Percentiles rank a stretch among this genome's conserved stretches.
phyloP scores from a whole-genome alignment of 2,113 vertebrate species.

The Solea solea region DNA sequence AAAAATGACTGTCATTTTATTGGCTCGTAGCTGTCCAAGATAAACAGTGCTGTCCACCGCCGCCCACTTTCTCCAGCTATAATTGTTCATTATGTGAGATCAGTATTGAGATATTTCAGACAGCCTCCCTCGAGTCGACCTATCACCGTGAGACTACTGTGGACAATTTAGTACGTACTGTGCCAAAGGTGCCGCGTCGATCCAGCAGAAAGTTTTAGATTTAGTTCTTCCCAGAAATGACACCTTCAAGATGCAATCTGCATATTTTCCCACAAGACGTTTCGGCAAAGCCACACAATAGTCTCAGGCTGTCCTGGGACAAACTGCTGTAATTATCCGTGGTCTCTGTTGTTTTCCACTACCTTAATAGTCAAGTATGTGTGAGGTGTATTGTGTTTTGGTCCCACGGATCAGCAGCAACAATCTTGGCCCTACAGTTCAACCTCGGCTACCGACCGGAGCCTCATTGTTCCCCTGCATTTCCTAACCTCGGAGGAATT shows the following conservation, averaged over 20 bases:
- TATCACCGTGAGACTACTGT: conserved; percentile 29
- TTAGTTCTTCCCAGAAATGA: conserved; percentile 19
- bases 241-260: conserved; percentile 47
- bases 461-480: conserved; percentile 77
- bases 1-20: conserved; percentile 58
- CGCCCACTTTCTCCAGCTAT: conserved; percentile 61
- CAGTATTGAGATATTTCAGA: conserved; percentile 55
- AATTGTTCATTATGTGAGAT: conserved; percentile 73
- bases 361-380: conserved; percentile 46
- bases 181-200: conserved; percentile 29
- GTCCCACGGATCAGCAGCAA: conserved; percentile 55
- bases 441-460: conserved; percentile 56
- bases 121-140: conserved; percentile 46
- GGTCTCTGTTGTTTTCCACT: conserved; percentile 50
- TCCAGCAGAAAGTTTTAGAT: conserved; percentile 22
- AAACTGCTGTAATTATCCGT: conserved; percentile 35
- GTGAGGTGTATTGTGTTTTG: conserved; percentile 55
- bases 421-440: conserved; percentile 60
- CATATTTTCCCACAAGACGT: conserved; percentile 51
- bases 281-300: conserved; percentile 36
- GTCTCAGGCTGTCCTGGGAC: conserved; percentile 38
- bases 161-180: conserved; percentile 12
- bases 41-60: conserved; percentile 71
- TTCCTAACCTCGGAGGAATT: conserved; percentile 81
- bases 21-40: conserved; percentile 67